Evolutionary conservation across 2,113 vertebrate species (phyloP).

Genomic region (Hippotragus niger): DNA sequence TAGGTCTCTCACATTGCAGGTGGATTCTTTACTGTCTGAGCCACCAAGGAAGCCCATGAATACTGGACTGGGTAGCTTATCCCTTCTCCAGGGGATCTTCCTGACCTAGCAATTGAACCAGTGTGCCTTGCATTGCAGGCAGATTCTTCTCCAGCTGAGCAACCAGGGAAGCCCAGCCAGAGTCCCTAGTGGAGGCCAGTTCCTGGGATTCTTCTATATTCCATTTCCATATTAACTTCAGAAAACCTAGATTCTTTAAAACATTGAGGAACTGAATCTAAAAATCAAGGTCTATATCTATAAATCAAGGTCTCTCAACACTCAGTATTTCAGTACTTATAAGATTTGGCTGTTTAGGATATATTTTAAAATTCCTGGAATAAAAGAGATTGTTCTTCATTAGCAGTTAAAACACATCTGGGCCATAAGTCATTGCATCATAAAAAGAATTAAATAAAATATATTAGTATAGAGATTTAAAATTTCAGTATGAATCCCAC

Average conservation of each 20-base stretch:
- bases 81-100: neutral
- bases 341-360: neutral
- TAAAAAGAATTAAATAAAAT: neutral
- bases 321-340: neutral
- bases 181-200: neutral
- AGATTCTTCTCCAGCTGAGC: neutral
- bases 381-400: neutral
- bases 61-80: neutral
- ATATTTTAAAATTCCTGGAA: neutral
- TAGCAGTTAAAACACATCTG: neutral
- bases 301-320: neutral
- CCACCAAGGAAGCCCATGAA: neutral
- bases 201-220: neutral
- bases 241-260: neutral
- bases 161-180: neutral
- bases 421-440: neutral
- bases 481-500: neutral
- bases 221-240: neutral
- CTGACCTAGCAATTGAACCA: neutral
- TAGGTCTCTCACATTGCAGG: neutral
- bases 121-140: neutral
- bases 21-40: neutral
- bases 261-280: neutral
- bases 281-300: neutral
- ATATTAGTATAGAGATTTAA: neutral